Percentiles rank a stretch among this genome's conserved stretches.
Conservation (phyloP, 2,797 vertebrate species). For the Chiroxiphia lanceolata region DNA sequence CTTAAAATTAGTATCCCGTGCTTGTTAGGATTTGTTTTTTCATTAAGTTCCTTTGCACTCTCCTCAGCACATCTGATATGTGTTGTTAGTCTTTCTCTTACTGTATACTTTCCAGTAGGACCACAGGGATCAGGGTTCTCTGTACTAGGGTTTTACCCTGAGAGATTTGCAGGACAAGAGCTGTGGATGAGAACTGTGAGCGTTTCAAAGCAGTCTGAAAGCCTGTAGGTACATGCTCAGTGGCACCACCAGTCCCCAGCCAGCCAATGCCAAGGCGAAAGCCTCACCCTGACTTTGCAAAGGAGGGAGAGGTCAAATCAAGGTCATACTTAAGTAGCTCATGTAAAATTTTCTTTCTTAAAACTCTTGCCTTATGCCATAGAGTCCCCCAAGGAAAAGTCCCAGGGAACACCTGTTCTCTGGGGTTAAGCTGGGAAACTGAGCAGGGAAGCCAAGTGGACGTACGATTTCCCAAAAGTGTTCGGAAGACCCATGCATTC, state of each 20-base stretch:
- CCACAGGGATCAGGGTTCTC: neutral
- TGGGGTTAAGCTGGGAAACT: neutral
- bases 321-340: neutral
- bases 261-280: neutral
- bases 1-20: neutral
- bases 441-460: neutral
- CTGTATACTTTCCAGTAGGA: neutral
- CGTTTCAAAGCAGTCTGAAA: neutral
- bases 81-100: neutral
- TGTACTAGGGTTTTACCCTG: neutral
- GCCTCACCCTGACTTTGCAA: neutral
- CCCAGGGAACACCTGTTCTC: neutral
- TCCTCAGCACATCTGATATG: neutral
- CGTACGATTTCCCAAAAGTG: neutral
- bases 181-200: neutral
- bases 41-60: neutral
- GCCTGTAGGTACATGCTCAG: neutral
- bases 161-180: neutral
- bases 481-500: neutral
- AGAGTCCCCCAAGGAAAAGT: neutral
- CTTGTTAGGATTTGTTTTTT: slow-evolving; percentile 6
- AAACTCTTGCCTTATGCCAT: neutral
- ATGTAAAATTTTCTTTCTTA: neutral
- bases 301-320: neutral
- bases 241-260: neutral